phyloP scores from a whole-genome alignment of 2,888 invertebrate species.

The Caenorhabditis uteleia region DNA sequence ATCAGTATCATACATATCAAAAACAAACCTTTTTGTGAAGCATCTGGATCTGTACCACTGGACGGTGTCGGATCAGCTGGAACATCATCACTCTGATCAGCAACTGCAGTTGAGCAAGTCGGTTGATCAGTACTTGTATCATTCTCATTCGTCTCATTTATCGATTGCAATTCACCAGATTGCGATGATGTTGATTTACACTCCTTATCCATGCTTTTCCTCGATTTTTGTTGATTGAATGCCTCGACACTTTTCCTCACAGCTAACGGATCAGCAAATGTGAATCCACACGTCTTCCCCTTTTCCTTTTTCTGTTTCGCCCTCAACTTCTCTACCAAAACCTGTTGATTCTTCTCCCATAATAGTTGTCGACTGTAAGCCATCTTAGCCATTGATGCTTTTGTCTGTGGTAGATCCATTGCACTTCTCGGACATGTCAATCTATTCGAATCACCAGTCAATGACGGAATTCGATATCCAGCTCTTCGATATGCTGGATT shows the following conservation, averaged over 20 bases:
- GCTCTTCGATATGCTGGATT: conserved; percentile 15
- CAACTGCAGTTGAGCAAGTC: no score
- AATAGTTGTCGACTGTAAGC: conserved; percentile 65
- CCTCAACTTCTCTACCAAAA: conserved; percentile 57
- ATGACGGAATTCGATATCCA: neutral
- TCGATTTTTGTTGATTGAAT: conserved; percentile 26
- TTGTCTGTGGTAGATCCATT: conserved; percentile 62
- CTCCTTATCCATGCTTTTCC: conserved; percentile 5
- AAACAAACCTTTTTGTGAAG: neutral
- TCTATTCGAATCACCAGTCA: conserved; percentile 3
- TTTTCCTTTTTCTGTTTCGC: conserved; percentile 42
- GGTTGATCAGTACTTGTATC: no score
- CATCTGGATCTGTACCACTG: neutral
- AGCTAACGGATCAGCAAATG: conserved; percentile 48
- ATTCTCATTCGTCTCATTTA: conserved; percentile 13
- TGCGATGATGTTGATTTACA: neutral
- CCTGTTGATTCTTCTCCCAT: conserved; percentile 59
- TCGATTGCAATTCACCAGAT: conserved; percentile 14
- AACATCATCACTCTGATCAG: conserved; percentile 14
- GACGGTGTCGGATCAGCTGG: conserved; percentile 34
- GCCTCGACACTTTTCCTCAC: conserved; percentile 43
- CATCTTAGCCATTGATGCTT: conserved; percentile 69
- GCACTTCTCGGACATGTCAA: conserved; percentile 55
- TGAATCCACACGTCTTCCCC: conserved; percentile 37
- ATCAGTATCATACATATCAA: no score